Evolutionary conservation across 2,797 vertebrate genomes (phyloP).

Genomic region (Lithobates sylvaticus): DNA sequence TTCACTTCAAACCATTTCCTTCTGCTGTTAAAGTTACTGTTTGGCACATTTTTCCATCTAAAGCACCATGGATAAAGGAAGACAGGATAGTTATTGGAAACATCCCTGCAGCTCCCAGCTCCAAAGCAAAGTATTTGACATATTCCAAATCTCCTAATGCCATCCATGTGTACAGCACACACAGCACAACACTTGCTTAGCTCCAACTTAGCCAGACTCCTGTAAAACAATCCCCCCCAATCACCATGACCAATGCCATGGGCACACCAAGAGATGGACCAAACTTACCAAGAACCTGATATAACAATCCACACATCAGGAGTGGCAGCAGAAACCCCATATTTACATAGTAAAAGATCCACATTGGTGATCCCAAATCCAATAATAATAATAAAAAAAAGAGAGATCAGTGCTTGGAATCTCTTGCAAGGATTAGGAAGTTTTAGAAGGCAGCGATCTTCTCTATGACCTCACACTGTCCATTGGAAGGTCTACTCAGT

Average conservation of each 20-base stretch:
- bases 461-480: not conserved
- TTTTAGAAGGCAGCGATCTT: constrained; percentile 67
- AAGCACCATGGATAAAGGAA: constrained; percentile 48
- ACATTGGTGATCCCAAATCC: constrained; percentile 80
- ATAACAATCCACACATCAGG: constrained; percentile 92
- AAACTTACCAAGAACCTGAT: constrained; percentile 92
- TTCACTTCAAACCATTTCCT: not conserved
- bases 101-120: constrained; percentile 47
- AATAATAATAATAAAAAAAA: constrained; percentile 52
- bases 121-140: constrained; percentile 47
- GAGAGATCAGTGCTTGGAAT: not conserved
- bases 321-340: constrained; percentile 93
- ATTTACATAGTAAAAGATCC: constrained; percentile 93
- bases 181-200: constrained; percentile 37
- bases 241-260: constrained; percentile 29
- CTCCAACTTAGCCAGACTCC: not conserved
- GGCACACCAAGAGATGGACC: constrained; percentile 42
- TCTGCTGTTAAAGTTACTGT: constrained; percentile 10
- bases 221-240: not conserved
- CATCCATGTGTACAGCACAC: constrained; percentile 66
- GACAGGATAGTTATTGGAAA: constrained; percentile 56
- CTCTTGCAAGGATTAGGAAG: constrained; percentile 50
- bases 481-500: constrained; percentile 67
- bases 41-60: constrained; percentile 46
- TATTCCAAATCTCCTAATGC: constrained; percentile 52